Evolutionary conservation across 2,113 vertebrate genomes (phyloP), one percentile per base, ranked within the genome.

Genomic region (Chinchilla lanigera): DNA sequence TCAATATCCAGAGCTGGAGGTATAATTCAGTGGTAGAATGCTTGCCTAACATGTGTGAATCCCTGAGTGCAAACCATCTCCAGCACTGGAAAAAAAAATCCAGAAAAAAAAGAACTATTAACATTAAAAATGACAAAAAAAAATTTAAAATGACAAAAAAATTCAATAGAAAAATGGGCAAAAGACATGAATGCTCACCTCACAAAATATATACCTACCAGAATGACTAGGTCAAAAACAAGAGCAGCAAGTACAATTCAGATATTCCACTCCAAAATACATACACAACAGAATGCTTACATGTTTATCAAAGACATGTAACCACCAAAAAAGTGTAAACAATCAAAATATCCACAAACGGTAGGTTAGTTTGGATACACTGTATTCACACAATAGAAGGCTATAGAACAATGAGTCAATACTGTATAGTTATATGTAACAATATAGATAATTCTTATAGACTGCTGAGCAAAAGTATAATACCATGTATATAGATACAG

Each of bases 111-210:
- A 90, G 44, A 50, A 81, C 28, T 58, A 77, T 11, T 92, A 95
- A 93, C 14, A 86, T 3, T 85, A 86, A 87, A 96, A 86, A 88
- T 88, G 13, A 50, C 28, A 67, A 96, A 50, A 19, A 58, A 75
- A 35, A n/a, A 86, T 3, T 85, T 82, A 87, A 96, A 86, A 88
- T 88, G 13, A 50, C 28, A 67, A 96, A 50, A 19, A 58, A 75
- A 35, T 0, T 50, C 28, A 30, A 50, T 16, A 89, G 52, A 81
- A 95, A 92, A 75, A 44, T 58, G 16, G 41, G 13, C 80, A 95
- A 97, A 97, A 93, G 38, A 77, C 22, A 41, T 26, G 11, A 86
- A 89, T 4, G 81, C 20, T 60, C 7, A 60, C 35, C 54, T 95
- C 61, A 81, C 52, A 90, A 86, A 86, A 89, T 28, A 87, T 16